These are phyloP conservation scores for Ceraclea dissimilis DNA, from an alignment of 2,888 invertebrate genomes.

Conservation along the genomic window DNA sequence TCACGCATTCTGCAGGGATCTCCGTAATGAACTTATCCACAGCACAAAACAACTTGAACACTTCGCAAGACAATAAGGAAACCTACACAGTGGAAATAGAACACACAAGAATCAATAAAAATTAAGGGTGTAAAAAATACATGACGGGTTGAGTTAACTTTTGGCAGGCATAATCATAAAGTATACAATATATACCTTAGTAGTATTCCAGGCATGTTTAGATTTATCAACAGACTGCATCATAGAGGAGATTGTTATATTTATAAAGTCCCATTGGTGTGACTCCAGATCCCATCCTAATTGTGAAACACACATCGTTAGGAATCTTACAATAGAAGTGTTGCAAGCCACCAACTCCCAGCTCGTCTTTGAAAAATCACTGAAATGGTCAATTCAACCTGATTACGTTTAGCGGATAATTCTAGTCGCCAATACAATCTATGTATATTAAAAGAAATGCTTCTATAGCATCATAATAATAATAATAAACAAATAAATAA, in stretches of 20 bases:
- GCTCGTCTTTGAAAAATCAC: conserved; percentile 28
- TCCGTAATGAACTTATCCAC: conserved; percentile 40
- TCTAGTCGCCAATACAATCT: no score
- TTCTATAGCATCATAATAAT: no score
- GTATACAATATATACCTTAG: conserved; percentile 51
- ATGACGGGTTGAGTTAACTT: no score
- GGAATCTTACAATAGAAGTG: conserved; percentile 36
- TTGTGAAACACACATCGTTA: conserved; percentile 32
- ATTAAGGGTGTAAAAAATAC: no score
- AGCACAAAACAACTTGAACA: conserved; percentile 45
- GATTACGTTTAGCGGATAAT: no score
- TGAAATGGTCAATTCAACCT: no score
- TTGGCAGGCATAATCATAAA: no score
- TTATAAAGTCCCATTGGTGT: conserved; percentile 66
- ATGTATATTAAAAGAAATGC: no score
- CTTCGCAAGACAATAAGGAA: conserved; percentile 43
- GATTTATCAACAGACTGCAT: conserved; percentile 46
- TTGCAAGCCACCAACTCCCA: conserved; percentile 35
- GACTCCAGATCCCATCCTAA: conserved; percentile 36
- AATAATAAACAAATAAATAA: no score
- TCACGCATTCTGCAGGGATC: conserved; percentile 30
- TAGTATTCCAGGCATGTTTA: conserved; percentile 35
- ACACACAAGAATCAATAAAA: no score
- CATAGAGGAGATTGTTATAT: conserved; percentile 65
- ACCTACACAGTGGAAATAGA: conserved; percentile 34